A percentile compares a stretch with the other conserved stretches of the same genome.
phyloP scores from a whole-genome alignment of 2,797 vertebrate species.

The Odontamblyopus lacepedii region DNA sequence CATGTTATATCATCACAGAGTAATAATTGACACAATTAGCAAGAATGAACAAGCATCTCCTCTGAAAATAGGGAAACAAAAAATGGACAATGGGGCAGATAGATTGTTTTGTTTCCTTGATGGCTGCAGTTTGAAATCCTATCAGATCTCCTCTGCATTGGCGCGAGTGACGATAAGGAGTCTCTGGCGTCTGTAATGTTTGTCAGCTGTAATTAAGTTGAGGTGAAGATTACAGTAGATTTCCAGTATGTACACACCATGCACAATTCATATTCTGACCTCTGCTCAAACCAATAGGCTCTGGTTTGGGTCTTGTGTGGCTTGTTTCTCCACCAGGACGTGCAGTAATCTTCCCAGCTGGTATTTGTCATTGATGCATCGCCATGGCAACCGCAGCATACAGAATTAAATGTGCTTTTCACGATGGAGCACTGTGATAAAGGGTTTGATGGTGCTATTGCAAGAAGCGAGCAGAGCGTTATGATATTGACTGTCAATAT shows the following conservation, averaged over 20 bases:
- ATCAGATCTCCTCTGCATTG: slow-evolving; percentile 71
- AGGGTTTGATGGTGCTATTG: slow-evolving; percentile 55
- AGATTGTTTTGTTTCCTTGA: slow-evolving; percentile 75
- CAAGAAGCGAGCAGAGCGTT: slow-evolving; percentile 40
- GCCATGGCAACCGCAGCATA: slow-evolving; percentile 45
- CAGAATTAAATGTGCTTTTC: slow-evolving; percentile 50
- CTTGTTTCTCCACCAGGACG: slow-evolving; percentile 58
- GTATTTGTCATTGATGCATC: slow-evolving; percentile 65
- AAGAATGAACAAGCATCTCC: slow-evolving; percentile 64
- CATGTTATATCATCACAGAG: slow-evolving; percentile 70
- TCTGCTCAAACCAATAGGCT: slow-evolving; percentile 69
- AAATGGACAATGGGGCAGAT: slow-evolving; percentile 73
- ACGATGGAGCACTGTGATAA: slow-evolving; percentile 38
- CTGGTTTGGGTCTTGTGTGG: slow-evolving; percentile 61
- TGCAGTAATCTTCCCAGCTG: slow-evolving; percentile 69
- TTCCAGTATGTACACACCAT: slow-evolving; percentile 66
- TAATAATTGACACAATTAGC: slow-evolving; percentile 78
- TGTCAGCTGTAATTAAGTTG: slow-evolving; percentile 78
- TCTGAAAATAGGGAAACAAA: slow-evolving; percentile 57
- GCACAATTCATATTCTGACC: slow-evolving; percentile 70
- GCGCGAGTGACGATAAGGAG: slow-evolving; percentile 60
- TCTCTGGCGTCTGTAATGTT: slow-evolving; percentile 69
- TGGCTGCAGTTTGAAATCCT: slow-evolving; percentile 74
- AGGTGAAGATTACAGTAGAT: slow-evolving; percentile 79
- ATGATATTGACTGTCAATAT: slow-evolving; percentile 14